Evolutionary conservation across 2,797 vertebrate species (phyloP).

Genomic region (Esox lucius): DNA sequence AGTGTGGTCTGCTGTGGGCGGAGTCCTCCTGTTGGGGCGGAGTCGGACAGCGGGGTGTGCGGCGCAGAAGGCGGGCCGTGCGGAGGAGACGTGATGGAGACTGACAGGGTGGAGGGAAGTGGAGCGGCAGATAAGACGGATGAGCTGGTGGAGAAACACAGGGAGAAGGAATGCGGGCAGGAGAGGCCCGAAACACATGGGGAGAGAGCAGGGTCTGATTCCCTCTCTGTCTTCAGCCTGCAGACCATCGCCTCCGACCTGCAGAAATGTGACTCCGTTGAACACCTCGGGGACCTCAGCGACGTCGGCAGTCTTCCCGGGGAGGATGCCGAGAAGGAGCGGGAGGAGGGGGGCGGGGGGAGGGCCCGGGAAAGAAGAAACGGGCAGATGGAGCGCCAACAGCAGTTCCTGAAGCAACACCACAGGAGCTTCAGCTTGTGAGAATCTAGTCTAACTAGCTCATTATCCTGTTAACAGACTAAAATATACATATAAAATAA

Average conservation of each 20-base stretch:
- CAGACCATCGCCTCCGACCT: slow-evolving; percentile 91
- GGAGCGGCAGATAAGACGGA: slow-evolving; percentile 57
- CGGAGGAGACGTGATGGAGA: slow-evolving; percentile 42
- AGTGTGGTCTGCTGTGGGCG: slow-evolving; percentile 63
- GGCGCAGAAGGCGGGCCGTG: slow-evolving; percentile 52
- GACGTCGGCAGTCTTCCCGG: slow-evolving; percentile 75
- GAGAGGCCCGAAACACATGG: slow-evolving; percentile 57
- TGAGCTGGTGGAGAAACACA: slow-evolving; percentile 68
- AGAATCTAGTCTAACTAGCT: slow-evolving; percentile 31
- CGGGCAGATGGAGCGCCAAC: slow-evolving; percentile 60
- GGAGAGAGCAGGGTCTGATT: slow-evolving; percentile 78
- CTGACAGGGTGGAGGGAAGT: slow-evolving; percentile 43
- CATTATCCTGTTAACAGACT: slow-evolving; percentile 23
- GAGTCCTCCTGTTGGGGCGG: slow-evolving; percentile 83
- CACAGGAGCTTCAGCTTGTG: slow-evolving; percentile 80
- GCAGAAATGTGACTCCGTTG: slow-evolving; percentile 91
- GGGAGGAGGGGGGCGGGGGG: slow-evolving; percentile 23
- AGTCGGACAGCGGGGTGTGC: slow-evolving; percentile 60
- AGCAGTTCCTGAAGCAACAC: slow-evolving; percentile 74
- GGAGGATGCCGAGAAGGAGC: slow-evolving; percentile 60
- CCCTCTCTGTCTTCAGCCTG: slow-evolving; percentile 86
- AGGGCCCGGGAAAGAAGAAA: slow-evolving; percentile 33
- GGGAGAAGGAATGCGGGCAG: slow-evolving; percentile 55
- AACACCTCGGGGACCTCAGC: slow-evolving; percentile 83
- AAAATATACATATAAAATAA: neutral